Percentiles rank a stretch among this genome's conserved stretches.
Evolutionary conservation across 2,888 invertebrate genomes (phyloP).

Genomic region (Chrysolina americana): DNA sequence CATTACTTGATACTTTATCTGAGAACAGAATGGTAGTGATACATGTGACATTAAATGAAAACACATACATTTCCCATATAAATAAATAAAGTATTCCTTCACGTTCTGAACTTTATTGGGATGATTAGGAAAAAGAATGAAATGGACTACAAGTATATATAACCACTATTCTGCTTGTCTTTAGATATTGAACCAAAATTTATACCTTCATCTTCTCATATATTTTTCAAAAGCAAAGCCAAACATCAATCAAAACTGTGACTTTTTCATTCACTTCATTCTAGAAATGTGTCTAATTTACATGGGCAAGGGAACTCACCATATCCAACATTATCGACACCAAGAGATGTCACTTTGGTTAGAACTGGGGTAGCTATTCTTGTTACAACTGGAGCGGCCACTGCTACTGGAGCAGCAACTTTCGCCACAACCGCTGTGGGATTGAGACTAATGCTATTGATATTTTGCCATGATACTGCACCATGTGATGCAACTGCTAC

Average conservation of each 20-base stretch:
- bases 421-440: slow-evolving; percentile 56
- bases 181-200: no score
- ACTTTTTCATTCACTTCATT: background rate
- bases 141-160: no score
- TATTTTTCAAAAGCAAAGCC: no score
- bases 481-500: slow-evolving; percentile 47
- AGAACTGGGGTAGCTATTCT: slow-evolving; percentile 33
- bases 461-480: slow-evolving; percentile 58
- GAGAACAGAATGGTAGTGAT: no score
- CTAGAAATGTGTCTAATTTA: background rate
- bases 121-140: no score
- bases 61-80: no score
- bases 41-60: no score
- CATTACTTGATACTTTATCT: no score
- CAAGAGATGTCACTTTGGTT: background rate
- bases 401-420: slow-evolving; percentile 44
- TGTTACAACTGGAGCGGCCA: slow-evolving; percentile 39
- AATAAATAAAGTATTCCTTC: no score
- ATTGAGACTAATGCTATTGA: slow-evolving; percentile 55
- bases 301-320: background rate
- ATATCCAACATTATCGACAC: slow-evolving; percentile 4
- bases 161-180: no score
- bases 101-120: no score
- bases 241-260: background rate
- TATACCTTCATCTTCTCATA: no score